These are phyloP conservation scores for Vesta saturnalis DNA, from an alignment of 2,888 invertebrate species.

Conservation along the genomic window DNA sequence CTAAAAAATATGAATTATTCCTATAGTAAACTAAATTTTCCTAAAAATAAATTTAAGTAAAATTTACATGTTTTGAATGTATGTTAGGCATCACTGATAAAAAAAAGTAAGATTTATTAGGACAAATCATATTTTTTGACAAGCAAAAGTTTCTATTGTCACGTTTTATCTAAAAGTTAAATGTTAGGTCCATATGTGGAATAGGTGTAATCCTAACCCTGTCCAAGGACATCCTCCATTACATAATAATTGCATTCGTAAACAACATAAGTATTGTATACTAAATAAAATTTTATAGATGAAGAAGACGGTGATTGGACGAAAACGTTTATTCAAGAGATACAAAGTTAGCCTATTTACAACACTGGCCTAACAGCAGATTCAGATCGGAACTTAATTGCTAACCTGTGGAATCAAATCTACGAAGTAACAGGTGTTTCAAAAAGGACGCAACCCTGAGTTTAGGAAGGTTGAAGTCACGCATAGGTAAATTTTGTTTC, in stretches of 20 bases:
- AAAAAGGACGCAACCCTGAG: too few species aligned
- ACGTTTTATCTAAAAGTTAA: background rate
- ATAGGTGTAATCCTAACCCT: background rate
- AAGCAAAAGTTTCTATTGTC: too few species aligned
- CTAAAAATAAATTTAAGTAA: background rate
- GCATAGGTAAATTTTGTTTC: too few species aligned
- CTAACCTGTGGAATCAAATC: conserved; percentile 19
- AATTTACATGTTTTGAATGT: background rate
- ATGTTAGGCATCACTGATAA: background rate
- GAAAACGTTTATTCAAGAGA: conserved; percentile 19
- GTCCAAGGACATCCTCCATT: background rate
- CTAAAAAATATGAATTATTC: too few species aligned
- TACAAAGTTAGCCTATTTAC: conserved; percentile 28
- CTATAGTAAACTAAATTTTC: background rate
- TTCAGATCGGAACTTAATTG: conserved; percentile 18
- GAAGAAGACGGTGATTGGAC: conserved; percentile 10
- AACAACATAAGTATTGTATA: background rate
- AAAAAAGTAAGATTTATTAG: too few species aligned
- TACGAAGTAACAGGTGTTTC: conserved; percentile 19
- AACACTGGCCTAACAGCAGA: conserved; percentile 17
- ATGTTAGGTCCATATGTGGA: background rate
- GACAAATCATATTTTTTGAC: too few species aligned
- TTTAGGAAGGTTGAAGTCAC: too few species aligned
- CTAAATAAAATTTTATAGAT: background rate
- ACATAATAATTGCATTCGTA: too few species aligned